Conservation (phyloP, 2,113 vertebrate species). For the Naja naja region DNA sequence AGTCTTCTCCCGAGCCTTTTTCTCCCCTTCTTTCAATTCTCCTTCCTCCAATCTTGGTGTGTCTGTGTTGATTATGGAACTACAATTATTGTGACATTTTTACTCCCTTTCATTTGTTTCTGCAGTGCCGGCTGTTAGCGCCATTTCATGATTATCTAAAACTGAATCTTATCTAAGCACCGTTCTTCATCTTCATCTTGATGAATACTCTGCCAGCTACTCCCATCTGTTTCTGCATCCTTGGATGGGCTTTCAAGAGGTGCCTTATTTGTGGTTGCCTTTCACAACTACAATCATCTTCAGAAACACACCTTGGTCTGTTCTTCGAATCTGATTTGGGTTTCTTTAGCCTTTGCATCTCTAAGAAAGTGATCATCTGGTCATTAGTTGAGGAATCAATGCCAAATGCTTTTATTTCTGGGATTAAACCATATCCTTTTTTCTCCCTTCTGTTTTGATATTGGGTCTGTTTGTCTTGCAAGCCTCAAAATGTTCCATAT, state of each 20-base stretch:
- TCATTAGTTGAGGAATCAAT: constrained; percentile 79
- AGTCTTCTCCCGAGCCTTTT: constrained; percentile 30
- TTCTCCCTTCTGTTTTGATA: constrained; percentile 26
- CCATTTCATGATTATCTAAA: constrained; percentile 74
- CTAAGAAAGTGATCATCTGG: constrained; percentile 68
- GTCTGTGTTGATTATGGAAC: constrained; percentile 49
- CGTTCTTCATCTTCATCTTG: constrained; percentile 75
- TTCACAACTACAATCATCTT: constrained; percentile 73
- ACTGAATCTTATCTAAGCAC: constrained; percentile 69
- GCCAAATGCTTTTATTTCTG: constrained; percentile 78
- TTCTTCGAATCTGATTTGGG: constrained; percentile 73
- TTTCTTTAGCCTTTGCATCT: constrained; percentile 73
- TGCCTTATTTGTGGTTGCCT: constrained; percentile 71
- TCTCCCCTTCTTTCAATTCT: not conserved
- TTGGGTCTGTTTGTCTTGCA: constrained; percentile 71
- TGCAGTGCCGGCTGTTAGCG: constrained; percentile 62
- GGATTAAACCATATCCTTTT: constrained; percentile 73
- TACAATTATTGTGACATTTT: constrained; percentile 65
- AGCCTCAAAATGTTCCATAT: constrained; percentile 65
- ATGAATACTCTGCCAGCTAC: constrained; percentile 78
- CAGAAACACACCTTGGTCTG: constrained; percentile 69
- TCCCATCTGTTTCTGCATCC: constrained; percentile 73
- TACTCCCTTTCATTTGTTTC: constrained; percentile 70
- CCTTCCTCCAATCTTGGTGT: not conserved
- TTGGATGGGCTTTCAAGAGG: constrained; percentile 68